phyloP scores from a whole-genome alignment of 2,797 vertebrate genomes.

The Hypotaenidia okinawae region DNA sequence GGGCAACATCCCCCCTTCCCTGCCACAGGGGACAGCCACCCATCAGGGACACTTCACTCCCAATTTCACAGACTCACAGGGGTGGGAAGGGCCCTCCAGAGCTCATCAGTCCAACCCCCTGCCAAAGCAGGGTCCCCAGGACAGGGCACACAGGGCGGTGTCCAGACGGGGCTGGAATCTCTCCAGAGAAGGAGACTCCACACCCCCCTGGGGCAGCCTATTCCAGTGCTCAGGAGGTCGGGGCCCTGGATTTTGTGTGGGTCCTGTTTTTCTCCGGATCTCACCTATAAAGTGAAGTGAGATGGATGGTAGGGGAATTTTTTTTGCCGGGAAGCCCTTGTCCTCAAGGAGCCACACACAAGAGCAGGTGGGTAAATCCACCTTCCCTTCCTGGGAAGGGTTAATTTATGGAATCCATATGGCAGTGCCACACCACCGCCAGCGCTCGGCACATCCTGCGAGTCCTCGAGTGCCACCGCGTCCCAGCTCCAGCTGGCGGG shows the following conservation, averaged over 20 bases:
- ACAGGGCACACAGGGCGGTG: too few species aligned
- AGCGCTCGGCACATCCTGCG: slow-evolving; percentile 1
- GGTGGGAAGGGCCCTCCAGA: too few species aligned
- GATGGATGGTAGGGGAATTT: not conserved
- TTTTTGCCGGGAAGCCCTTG: slow-evolving; percentile 26
- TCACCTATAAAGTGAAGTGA: not conserved
- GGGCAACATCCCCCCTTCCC: not conserved
- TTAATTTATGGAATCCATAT: slow-evolving; percentile 78
- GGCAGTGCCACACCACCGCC: slow-evolving; percentile 21
- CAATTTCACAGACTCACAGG: too few species aligned
- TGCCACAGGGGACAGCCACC: not conserved
- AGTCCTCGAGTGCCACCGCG: slow-evolving; percentile 43
- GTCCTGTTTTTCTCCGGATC: not conserved
- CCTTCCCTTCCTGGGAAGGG: slow-evolving; percentile 64
- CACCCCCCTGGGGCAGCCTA: too few species aligned
- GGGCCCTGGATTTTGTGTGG: not conserved
- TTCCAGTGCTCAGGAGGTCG: too few species aligned
- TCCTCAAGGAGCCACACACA: slow-evolving; percentile 22
- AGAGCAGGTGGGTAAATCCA: slow-evolving; percentile 30
- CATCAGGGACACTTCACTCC: not conserved
- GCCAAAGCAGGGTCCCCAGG: too few species aligned
- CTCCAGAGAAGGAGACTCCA: too few species aligned
- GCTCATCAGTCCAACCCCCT: too few species aligned
- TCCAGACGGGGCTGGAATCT: too few species aligned
- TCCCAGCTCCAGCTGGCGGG: slow-evolving; percentile 7